Evolutionary conservation across 2,888 invertebrate genomes (phyloP), one percentile per base, ranked within the genome.

Genomic region (Orthosia incerta): DNA sequence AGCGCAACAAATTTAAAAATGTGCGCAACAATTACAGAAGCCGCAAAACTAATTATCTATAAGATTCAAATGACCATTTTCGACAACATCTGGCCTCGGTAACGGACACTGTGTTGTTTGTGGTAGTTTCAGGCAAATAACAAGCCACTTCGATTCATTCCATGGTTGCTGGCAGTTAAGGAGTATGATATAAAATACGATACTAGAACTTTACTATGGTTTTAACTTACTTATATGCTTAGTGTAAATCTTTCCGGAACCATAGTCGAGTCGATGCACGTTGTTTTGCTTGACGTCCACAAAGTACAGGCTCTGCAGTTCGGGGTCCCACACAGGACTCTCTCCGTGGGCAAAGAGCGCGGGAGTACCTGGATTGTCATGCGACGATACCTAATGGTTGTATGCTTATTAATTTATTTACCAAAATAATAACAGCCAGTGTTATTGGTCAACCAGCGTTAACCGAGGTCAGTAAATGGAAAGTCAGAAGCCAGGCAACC

Each of bases 241-340:
- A 1, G 92, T 92, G 48, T 80, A 79, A 55, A 95, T 92, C 65
- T 90, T 90, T 15, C 95, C 94, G 0, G 93, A 89, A 23, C 63
- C 78, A 72, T 95, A 96, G 80, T 97, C 94, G 0, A 96, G 94
- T 50, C 96, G 92, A 73, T 96, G 96, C 20, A 97, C 93, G 70
- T 95, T 95, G 65, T 92, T 93, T n/a, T 94, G 89, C 12, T 89
- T 87, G 16, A 97, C 97, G 82, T 97, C 97, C 1, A 97, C 97
- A 81, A 97, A 97, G 82, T 94, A 97, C 9, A 97, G 92, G 20
- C 94, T 94, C 80, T 97, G 95, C 4, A 92, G 86, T 4, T 89
- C 88, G 0, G 91, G 86, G 70, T 97, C 97, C 97, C 97, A 97
- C 75, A 97, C 96, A 0, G 97, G 97, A 60, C 95, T 95, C 83